Evolutionary conservation across 2,797 vertebrate species (phyloP).

Genomic region (Capromys pilorides): DNA sequence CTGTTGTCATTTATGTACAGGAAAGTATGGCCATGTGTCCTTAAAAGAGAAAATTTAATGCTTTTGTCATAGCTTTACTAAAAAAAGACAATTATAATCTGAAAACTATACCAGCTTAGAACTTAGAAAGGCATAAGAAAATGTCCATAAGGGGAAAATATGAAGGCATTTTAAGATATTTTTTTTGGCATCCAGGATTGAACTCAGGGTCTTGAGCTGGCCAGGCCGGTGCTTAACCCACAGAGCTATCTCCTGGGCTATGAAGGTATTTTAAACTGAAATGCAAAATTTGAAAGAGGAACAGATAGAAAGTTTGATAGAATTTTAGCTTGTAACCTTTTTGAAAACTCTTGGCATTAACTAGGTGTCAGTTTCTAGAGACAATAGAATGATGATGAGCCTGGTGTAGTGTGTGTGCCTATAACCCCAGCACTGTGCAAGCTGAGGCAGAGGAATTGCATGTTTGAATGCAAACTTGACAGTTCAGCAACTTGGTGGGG

Average conservation of each 20-base stretch:
- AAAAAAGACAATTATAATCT: background rate
- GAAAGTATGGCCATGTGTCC: background rate
- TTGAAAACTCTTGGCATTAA: background rate
- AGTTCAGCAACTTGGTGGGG: background rate
- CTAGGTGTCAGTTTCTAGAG: background rate
- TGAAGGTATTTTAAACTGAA: background rate
- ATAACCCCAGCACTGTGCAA: background rate
- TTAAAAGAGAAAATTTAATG: background rate
- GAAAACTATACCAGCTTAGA: background rate
- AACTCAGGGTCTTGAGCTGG: too few relatives aligned
- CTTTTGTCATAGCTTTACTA: background rate
- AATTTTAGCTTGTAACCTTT: conserved; percentile 8
- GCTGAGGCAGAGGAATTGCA: background rate
- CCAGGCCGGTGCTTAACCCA: too few relatives aligned
- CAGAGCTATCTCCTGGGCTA: too few relatives aligned
- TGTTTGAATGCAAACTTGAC: background rate
- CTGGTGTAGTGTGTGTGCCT: background rate
- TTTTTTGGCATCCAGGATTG: background rate
- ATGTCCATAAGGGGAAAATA: background rate
- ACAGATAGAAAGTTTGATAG: background rate
- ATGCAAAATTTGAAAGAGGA: background rate
- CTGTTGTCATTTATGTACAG: background rate
- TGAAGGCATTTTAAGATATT: background rate
- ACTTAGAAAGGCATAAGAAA: background rate
- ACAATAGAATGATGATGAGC: background rate